phyloP scores from a whole-genome alignment of 2,888 invertebrate species.

The Dynastes tityus region DNA sequence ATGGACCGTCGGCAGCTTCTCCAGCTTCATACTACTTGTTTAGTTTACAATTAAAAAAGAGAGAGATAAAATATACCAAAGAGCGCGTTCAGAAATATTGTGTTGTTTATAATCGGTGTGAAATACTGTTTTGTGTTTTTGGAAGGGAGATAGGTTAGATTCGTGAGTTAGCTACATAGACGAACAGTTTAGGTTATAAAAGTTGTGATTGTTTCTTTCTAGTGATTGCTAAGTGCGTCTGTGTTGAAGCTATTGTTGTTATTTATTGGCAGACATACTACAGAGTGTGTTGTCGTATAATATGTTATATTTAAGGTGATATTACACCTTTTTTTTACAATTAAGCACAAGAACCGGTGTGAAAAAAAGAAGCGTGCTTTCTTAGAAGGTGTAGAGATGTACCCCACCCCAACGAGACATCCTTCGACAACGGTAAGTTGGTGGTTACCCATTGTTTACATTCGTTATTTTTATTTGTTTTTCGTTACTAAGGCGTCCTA shows the following conservation, averaged over 20 bases:
- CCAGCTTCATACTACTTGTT: neutral
- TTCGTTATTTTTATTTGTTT: slow-evolving; percentile 16
- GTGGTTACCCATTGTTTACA: slow-evolving; percentile 33
- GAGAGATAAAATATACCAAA: neutral
- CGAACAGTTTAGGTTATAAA: slow-evolving; percentile 61
- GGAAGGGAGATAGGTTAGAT: slow-evolving; percentile 34
- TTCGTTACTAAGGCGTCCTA: neutral
- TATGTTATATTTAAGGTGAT: slow-evolving; percentile 60
- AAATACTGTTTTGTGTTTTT: slow-evolving; percentile 43
- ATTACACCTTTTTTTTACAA: slow-evolving; percentile 49
- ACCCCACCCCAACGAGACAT: slow-evolving; percentile 84
- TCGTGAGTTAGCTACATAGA: slow-evolving; percentile 59
- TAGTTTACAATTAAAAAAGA: slow-evolving; percentile 25
- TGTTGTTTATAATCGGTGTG: slow-evolving; percentile 26
- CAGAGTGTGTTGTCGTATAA: slow-evolving; percentile 53
- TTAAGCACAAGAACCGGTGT: slow-evolving; percentile 31
- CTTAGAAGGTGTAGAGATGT: slow-evolving; percentile 73
- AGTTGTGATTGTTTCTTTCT: slow-evolving; percentile 47
- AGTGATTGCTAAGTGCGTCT: slow-evolving; percentile 47
- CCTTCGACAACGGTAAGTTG: slow-evolving; percentile 82
- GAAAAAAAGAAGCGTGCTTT: slow-evolving; percentile 48
- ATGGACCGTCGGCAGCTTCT: slow-evolving; percentile 11
- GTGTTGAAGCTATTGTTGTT: slow-evolving; percentile 39
- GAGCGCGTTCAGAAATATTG: slow-evolving; percentile 40
- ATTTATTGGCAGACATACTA: slow-evolving; percentile 14